phyloP scores from a whole-genome alignment of 2,113 vertebrate species.

The Machaerirhynchus nigripectus region DNA sequence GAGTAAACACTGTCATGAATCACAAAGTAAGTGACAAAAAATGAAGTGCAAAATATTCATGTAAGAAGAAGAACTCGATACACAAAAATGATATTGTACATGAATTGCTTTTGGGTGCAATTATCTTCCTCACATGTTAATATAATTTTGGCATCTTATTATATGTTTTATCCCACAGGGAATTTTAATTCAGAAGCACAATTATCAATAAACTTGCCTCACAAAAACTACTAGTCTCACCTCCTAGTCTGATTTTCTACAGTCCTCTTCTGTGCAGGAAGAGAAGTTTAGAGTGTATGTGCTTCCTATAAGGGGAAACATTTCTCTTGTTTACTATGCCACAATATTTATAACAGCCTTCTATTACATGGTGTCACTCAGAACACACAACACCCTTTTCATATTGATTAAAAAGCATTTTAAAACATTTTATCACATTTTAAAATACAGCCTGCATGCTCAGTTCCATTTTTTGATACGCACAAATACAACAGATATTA shows the following conservation, averaged over 20 bases:
- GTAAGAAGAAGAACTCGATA: neutral
- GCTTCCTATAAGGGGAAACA: neutral
- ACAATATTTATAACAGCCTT: neutral
- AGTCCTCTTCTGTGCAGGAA: neutral
- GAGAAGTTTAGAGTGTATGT: neutral
- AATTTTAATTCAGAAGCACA: slow-evolving; percentile 37
- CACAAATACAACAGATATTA: slow-evolving; percentile 42
- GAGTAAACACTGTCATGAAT: neutral
- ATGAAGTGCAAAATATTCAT: slow-evolving; percentile 16
- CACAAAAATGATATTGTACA: neutral
- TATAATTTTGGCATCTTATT: slow-evolving; percentile 31
- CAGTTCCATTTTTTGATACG: slow-evolving; percentile 20
- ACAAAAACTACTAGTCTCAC: neutral
- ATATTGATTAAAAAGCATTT: slow-evolving; percentile 15
- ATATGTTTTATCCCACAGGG: neutral
- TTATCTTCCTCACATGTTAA: slow-evolving; percentile 34
- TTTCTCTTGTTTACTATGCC: neutral
- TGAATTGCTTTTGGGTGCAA: slow-evolving; percentile 39
- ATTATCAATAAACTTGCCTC: neutral
- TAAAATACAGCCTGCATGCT: neutral
- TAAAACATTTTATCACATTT: slow-evolving; percentile 6
- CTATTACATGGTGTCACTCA: neutral
- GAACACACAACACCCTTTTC: neutral
- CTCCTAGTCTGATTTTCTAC: neutral
- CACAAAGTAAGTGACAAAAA: slow-evolving; percentile 8